Percentiles rank a stretch among this genome's conserved stretches.
Evolutionary conservation across 1,140 invertebrate species (phyloP).

Genomic region (Pseudachorutes palmiensis): DNA sequence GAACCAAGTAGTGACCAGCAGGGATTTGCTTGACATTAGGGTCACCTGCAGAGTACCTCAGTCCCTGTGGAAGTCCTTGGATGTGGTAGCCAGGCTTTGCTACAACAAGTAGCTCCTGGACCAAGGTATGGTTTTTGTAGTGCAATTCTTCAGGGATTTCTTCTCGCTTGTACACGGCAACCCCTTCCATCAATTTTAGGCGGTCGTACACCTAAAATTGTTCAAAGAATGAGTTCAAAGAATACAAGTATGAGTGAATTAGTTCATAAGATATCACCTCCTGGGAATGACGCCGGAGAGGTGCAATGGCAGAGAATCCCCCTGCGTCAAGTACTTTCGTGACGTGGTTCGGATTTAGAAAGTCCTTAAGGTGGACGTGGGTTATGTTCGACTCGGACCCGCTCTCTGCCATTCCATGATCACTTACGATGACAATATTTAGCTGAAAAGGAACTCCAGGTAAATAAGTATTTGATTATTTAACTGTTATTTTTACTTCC

Average conservation of each 20-base stretch:
- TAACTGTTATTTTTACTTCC: constrained; percentile 28
- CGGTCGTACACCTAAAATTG: constrained; percentile 40
- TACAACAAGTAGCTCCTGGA: constrained; percentile 39
- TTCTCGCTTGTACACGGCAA: constrained; percentile 41
- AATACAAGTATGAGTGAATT: background rate
- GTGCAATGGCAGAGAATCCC: constrained; percentile 41
- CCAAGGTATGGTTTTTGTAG: constrained; percentile 39
- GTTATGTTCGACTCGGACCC: constrained; percentile 30
- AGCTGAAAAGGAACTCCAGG: constrained; percentile 34
- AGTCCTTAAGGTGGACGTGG: constrained; percentile 40
- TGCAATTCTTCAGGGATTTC: constrained; percentile 43
- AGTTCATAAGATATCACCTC: background rate
- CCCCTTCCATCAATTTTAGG: constrained; percentile 37
- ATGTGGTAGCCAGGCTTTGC: constrained; percentile 35
- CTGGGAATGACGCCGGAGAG: constrained; percentile 9
- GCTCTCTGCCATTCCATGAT: constrained; percentile 46
- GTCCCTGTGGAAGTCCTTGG: constrained; percentile 14
- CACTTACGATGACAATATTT: constrained; percentile 46
- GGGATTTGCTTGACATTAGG: constrained; percentile 29
- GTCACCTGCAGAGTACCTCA: background rate
- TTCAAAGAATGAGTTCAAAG: constrained; percentile 11
- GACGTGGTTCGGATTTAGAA: constrained; percentile 38
- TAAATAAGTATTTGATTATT: background rate
- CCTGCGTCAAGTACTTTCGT: constrained; percentile 40
- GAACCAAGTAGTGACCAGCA: constrained; percentile 14